Base-by-base conservation (phyloP, 2,888 invertebrate species). In the Noctua janthina region DNA sequence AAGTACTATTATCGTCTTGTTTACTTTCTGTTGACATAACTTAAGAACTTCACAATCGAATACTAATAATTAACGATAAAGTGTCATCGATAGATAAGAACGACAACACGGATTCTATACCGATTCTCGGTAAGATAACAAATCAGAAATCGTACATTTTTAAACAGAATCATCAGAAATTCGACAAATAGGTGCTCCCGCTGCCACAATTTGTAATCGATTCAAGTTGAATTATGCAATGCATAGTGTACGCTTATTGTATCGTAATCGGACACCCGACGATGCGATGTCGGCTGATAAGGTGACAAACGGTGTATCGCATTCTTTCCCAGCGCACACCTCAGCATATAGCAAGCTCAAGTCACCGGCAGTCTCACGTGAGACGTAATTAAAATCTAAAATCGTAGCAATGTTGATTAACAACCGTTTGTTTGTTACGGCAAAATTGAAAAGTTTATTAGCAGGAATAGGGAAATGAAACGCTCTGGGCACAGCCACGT, bases 241-340 rank as follows among this genome's bases (percentile, higher is more conserved):
- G 86, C 76, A 43, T 66, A 67, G 56, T 71, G 69, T 84, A 64
- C 73, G 79, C 49, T 81, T 86, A 81, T 79, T 86, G 82, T 88
- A 84, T 87, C 76, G 89, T 86, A 90, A 91, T 89, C 71, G 72
- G 85, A 91, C 78, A 85, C 88, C 83, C 49, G 72, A 77, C 82
- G 76, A 78, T 81, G 82, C 84, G 76, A 85, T 79, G 87, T 87
- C 85, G 79, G 83, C 83, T 84, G 87, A 87, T 90, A 91, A 87
- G 72, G 79, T 89, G 83, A 79, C 89, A 89, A 81, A 89, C 87
- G 68, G 74, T 79, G 89, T 87, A 91, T 92, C 89, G 88, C 93
- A 93, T 94, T 94, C 92, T 92, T 94, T 92, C 90, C 89, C 90
- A 93, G 77, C 83, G 87, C 78, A 79, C 79, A 83, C 62, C 82